Evolutionary conservation across 2,113 vertebrate genomes (phyloP).

Genomic region (Entomyzon cyanotis): DNA sequence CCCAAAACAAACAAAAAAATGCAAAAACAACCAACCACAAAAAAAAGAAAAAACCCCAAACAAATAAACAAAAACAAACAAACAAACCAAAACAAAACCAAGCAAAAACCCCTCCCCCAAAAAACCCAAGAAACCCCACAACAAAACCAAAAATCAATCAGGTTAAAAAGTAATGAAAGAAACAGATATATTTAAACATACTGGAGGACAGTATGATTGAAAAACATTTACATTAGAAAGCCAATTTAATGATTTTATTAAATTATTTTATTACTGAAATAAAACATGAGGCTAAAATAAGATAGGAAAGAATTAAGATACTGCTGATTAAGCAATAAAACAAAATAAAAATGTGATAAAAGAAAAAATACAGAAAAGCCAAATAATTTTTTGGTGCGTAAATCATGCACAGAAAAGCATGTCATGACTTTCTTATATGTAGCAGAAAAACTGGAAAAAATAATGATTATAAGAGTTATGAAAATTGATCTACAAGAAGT

Average conservation of each 20-base stretch:
- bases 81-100: not conserved
- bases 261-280: not conserved
- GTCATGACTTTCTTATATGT: not conserved
- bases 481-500: not conserved
- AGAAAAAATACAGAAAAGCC: not conserved
- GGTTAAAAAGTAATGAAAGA: not conserved
- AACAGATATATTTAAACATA: not conserved
- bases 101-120: not conserved
- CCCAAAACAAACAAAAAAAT: not conserved
- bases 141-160: not conserved
- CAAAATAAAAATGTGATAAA: not conserved
- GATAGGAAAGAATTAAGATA: not conserved
- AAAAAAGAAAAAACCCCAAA: not conserved
- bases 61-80: not conserved
- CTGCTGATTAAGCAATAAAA: not conserved
- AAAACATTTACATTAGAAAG: not conserved
- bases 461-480: not conserved
- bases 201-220: accelerated
- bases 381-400: not conserved
- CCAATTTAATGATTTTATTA: not conserved
- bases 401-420: not conserved
- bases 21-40: not conserved
- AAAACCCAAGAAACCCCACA: not conserved
- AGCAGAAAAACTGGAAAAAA: not conserved
- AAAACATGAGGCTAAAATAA: not conserved